Evolutionary conservation across 2,888 invertebrate species (phyloP).

Genomic region (Idaea biselata): DNA sequence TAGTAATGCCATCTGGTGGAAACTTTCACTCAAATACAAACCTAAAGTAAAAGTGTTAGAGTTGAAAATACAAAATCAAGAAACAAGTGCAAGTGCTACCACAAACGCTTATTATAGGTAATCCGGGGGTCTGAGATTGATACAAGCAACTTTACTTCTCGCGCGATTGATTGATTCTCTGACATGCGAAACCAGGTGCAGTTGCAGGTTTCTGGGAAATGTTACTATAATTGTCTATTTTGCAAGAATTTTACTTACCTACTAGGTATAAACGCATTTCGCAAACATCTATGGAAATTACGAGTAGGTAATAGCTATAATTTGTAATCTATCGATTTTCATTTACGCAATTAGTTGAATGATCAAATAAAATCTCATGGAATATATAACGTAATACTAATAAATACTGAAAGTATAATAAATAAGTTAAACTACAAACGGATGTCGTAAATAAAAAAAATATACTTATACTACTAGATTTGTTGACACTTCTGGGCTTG

Average conservation of each 20-base stretch:
- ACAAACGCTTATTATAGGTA: constrained; percentile 53
- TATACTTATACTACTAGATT: neutral
- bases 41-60: constrained; percentile 34
- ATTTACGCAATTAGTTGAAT: too few species aligned
- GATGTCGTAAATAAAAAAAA: constrained; percentile 1
- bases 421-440: constrained; percentile 2
- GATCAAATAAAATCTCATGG: too few species aligned
- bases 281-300: constrained; percentile 37
- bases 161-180: constrained; percentile 64
- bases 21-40: constrained; percentile 24
- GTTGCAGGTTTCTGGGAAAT: constrained; percentile 23
- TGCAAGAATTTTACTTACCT: neutral
- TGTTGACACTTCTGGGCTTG: constrained; percentile 1
- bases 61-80: constrained; percentile 35
- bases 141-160: constrained; percentile 55
- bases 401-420: neutral
- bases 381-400: too few species aligned
- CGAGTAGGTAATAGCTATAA: too few species aligned
- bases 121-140: constrained; percentile 54
- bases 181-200: constrained; percentile 61
- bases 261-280: constrained; percentile 15
- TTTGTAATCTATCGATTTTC: too few species aligned
- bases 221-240: neutral
- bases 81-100: constrained; percentile 16
- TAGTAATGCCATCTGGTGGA: constrained; percentile 45